phyloP scores from a whole-genome alignment of 1,140 invertebrate genomes.

The Hyles vespertilio region DNA sequence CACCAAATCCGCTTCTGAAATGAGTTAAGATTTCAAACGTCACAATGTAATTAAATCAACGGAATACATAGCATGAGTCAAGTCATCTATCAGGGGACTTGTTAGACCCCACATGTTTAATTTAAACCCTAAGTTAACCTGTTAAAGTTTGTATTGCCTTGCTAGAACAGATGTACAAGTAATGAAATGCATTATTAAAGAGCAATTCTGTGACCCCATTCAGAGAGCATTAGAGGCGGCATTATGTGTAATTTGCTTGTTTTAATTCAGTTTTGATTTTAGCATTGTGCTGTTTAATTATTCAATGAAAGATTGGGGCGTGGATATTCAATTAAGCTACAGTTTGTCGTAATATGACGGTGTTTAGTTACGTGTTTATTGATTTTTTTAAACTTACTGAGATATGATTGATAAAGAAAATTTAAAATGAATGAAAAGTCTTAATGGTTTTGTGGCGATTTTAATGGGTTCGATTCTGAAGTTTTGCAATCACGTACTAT shows the following conservation, averaged over 20 bases:
- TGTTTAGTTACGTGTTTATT: too few species aligned
- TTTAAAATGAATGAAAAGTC: too few species aligned
- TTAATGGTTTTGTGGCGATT: too few species aligned
- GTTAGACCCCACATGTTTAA: background rate
- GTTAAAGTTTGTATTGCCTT: conserved; percentile 25
- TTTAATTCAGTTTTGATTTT: conserved; percentile 71
- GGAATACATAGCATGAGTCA: conserved; percentile 51
- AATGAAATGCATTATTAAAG: conserved; percentile 66
- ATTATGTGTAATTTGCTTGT: conserved; percentile 71
- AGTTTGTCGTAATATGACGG: too few species aligned
- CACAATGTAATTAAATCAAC: conserved; percentile 41
- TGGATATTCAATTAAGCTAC: background rate
- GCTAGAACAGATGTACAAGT: conserved; percentile 17
- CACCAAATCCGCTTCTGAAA: background rate
- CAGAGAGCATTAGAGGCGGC: conserved; percentile 53
- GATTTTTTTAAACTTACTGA: too few species aligned
- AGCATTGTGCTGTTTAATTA: conserved; percentile 63
- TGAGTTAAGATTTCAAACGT: conserved; percentile 34
- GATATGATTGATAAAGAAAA: too few species aligned
- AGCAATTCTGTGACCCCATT: conserved; percentile 63
- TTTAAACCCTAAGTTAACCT: conserved; percentile 10
- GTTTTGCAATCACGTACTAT: too few species aligned
- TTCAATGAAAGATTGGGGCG: conserved; percentile 36
- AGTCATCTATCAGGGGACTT: conserved; percentile 55
- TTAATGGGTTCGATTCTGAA: too few species aligned